Conservation (phyloP, 2,888 invertebrate species). For the Teleogryllus oceanicus region DNA sequence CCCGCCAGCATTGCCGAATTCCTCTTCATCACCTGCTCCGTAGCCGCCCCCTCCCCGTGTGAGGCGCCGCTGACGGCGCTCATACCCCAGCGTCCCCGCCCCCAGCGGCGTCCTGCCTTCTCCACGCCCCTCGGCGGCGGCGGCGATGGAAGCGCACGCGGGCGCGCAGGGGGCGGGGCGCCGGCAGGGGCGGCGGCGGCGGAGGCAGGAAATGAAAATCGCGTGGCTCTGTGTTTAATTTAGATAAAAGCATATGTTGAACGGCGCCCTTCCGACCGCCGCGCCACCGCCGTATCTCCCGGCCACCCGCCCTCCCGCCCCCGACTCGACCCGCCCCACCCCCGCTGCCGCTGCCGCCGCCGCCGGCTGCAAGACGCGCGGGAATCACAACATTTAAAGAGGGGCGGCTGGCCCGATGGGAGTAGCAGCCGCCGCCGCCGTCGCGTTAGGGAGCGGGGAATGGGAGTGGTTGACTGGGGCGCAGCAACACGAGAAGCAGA, state of each 20-base stretch:
- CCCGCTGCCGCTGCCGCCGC: too few species aligned
- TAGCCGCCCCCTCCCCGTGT: too few species aligned
- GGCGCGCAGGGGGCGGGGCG: slow-evolving; percentile 34
- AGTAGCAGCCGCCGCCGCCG: too few species aligned
- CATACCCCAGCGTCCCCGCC: not conserved
- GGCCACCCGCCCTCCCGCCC: not conserved
- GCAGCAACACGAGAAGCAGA: too few species aligned
- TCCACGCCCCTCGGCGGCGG: too few species aligned
- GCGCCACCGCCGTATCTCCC: slow-evolving; percentile 18
- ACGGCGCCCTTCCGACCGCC: slow-evolving; percentile 12
- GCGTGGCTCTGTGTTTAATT: slow-evolving; percentile 53
- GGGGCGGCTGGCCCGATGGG: too few species aligned
- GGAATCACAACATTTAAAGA: too few species aligned
- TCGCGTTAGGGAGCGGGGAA: too few species aligned
- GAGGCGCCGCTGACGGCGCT: not conserved
- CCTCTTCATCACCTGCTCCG: too few species aligned
- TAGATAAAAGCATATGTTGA: slow-evolving; percentile 56
- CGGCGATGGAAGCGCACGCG: not conserved
- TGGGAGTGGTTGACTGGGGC: too few species aligned
- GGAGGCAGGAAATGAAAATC: slow-evolving; percentile 55
- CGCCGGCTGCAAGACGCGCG: too few species aligned
- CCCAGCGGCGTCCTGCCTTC: not conserved
- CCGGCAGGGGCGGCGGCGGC: slow-evolving; percentile 42
- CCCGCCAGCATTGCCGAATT: too few species aligned
- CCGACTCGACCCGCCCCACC: not conserved